A percentile compares a stretch with the other conserved stretches of the same genome.
These are phyloP conservation scores for Tetramorium simillimum DNA, from an alignment of 1,140 invertebrate genomes.

Conservation along the genomic window DNA sequence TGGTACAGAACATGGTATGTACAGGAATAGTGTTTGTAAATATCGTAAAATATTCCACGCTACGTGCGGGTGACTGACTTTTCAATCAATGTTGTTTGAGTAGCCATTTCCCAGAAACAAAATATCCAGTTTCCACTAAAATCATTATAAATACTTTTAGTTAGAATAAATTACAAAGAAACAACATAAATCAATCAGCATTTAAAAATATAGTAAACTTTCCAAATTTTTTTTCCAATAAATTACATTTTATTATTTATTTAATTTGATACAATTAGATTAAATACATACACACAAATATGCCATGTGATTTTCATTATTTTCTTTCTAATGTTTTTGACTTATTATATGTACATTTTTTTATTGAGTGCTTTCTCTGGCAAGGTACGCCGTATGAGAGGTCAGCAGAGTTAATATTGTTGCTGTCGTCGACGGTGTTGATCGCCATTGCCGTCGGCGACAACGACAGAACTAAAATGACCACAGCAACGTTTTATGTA, in stretches of 20 bases:
- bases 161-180: background rate
- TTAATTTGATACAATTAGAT: background rate
- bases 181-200: background rate
- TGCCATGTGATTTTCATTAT: background rate
- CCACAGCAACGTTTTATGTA: too few relatives aligned
- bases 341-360: too few relatives aligned
- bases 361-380: too few relatives aligned
- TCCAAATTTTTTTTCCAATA: background rate
- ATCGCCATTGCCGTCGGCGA: too few relatives aligned
- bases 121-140: background rate
- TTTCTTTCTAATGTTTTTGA: too few relatives aligned
- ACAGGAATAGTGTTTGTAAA: constrained; percentile 18
- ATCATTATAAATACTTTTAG: background rate
- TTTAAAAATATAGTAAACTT: background rate
- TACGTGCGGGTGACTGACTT: constrained; percentile 3
- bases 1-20: background rate
- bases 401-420: too few relatives aligned
- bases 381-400: too few relatives aligned
- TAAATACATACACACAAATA: background rate
- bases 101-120: constrained; percentile 12
- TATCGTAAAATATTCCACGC: constrained; percentile 49
- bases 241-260: constrained; percentile 4
- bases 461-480: too few relatives aligned
- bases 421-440: too few relatives aligned
- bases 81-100: constrained; percentile 52